Conservation (phyloP, 1,140 invertebrate genomes). For the Euura lappo region DNA sequence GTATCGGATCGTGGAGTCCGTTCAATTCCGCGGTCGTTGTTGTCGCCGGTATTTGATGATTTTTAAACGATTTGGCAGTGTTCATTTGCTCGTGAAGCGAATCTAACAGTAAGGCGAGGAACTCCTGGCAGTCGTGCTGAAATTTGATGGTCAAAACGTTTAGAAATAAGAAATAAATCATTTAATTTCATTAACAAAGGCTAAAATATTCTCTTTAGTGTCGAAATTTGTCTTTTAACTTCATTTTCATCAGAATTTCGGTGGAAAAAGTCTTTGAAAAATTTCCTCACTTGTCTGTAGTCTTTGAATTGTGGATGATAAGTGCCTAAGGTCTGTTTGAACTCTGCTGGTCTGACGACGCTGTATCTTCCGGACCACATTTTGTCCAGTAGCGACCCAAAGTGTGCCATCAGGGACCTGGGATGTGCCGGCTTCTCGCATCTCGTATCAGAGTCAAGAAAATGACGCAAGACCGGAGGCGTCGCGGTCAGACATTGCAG, state of each 20-base stretch:
- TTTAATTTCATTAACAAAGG: too few species aligned
- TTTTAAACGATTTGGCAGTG: slow-evolving; percentile 51
- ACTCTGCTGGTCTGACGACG: slow-evolving; percentile 66
- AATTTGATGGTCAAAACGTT: background rate
- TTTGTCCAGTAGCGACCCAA: slow-evolving; percentile 65
- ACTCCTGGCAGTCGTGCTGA: slow-evolving; percentile 79
- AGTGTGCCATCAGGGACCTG: slow-evolving; percentile 60
- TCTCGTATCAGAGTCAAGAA: slow-evolving; percentile 57
- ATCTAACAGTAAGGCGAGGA: slow-evolving; percentile 72
- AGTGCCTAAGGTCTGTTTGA: slow-evolving; percentile 68
- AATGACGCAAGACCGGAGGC: slow-evolving; percentile 63
- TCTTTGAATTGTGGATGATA: slow-evolving; percentile 73
- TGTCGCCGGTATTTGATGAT: slow-evolving; percentile 39
- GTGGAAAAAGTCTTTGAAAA: too few species aligned
- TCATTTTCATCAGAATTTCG: too few species aligned
- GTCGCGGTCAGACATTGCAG: slow-evolving; percentile 70
- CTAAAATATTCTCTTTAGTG: too few species aligned
- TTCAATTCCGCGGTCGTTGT: background rate
- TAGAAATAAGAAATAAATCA: too few species aligned
- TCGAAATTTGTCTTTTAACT: too few species aligned
- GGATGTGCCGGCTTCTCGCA: slow-evolving; percentile 50
- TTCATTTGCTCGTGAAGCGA: slow-evolving; percentile 74
- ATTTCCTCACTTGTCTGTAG: slow-evolving; percentile 61
- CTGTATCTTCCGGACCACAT: slow-evolving; percentile 70
- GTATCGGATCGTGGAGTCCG: background rate